Evolutionary conservation across 37 sponge, comb jelly and placozoan genomes (phyloP), one percentile per base, ranked within the genome.

Genomic region (Dysidea cf. avara): DNA sequence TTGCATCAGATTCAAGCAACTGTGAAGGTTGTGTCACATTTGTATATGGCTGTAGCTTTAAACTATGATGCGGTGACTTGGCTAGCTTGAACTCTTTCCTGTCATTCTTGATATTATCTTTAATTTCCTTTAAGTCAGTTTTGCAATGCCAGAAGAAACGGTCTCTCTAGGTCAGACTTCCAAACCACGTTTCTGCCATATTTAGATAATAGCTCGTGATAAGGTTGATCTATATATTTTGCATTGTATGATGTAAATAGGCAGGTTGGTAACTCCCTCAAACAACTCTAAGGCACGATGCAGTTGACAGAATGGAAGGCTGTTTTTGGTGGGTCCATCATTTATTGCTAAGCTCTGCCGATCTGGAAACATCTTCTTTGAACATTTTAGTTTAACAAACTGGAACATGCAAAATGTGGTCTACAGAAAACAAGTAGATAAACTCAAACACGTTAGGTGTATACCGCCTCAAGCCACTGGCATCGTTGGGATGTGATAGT

Each of bases 11-110:
- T 72, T 80, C 70, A 29, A 79, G 63, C 24, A 52, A 47, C 36
- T 46, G 63, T 12, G 80, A 79, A 61, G 80, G 71, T 24, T 36
- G 18, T 16, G 48, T 46, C 28, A 50, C 53, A 43, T 74, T 58
- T 63, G 81, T 72, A 31, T 28, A n/a, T 66, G n/a, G 82, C 74
- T 56, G 82, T 68, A 28, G 37, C 53, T 22, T 53, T 63, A 30
- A 81, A 34, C 39, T 11, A 52, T 22, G 81, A 80, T 34, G 82
- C 75, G 32, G 75, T 81, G 47, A 81, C 26, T 60, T 56, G 63
- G 28, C 82, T 68, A 57, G 82, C 56, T 31, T 67, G 35, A 17
- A 54, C 53, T n/a, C 18, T 13, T 35, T 52, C 73, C 82, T n/a
- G n/a, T n/a, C 82, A 81, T 38, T 30, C 21, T 29, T 66, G 47